Evolutionary conservation across 2,888 invertebrate species (phyloP), one percentile per base, ranked within the genome.

Genomic region (Drosophila maculinotata): DNA sequence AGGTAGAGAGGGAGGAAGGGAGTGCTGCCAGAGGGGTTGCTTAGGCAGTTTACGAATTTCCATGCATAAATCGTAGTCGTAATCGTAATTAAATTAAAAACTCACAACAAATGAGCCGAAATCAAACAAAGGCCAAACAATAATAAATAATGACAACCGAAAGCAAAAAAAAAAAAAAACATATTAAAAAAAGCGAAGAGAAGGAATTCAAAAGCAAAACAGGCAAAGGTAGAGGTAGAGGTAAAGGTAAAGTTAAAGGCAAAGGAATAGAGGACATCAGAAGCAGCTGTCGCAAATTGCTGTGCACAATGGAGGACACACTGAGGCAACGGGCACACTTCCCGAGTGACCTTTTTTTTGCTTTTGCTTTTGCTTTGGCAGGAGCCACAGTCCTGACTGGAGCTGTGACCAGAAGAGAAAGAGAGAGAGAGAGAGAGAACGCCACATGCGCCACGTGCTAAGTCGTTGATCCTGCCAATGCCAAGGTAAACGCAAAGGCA

Each of bases 361-460:
- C 35, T 65, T 71, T 67, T n/a, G 20, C 20, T n/a, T 17, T 44
- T 12, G 4, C 9, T 44, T 45, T 76, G 81, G 84, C 84, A 80
- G 77, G 73, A 82, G 82, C 81, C 74, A 74, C 35, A 45, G 45
- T 62, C 59, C 59, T 41, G 48, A 17, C 56, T 65, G 74, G 62
- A 48, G 31, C 69, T 49, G 36, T 45, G 31, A 30, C 51, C 59
- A 39, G 25, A 41, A 35, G 35, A 3, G 15, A 35, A 15, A 35
- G 25, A 12, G 25, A 12, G 2, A 9, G 12, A 3, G 10, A 15
- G n/a, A n/a, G 2, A 45, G 49, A 36, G 66, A 66, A 79, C 84
- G 79, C 84, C 79, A 83, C 79, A 80, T 86, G 80, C 80, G 81
- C 81, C 81, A 81, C 81, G 81, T 81, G 81, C 81, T 81, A 87